These are phyloP conservation scores for Gallirallus australis DNA, from an alignment of 2,797 vertebrate genomes.

Conservation along the genomic window DNA sequence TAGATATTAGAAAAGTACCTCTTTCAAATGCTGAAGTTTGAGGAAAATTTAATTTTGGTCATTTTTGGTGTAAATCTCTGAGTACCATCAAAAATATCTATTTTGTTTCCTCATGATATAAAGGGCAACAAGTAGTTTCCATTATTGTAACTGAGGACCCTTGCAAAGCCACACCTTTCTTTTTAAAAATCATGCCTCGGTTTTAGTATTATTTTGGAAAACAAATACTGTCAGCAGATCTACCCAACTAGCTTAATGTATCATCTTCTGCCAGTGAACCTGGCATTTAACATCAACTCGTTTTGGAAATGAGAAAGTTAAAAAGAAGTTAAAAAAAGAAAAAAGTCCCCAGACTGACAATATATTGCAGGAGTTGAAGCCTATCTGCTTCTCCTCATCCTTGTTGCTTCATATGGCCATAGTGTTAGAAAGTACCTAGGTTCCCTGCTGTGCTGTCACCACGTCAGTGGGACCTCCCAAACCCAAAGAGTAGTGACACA, in stretches of 20 bases:
- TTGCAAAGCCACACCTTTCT: background rate
- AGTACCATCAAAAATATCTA: background rate
- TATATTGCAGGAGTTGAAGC: background rate
- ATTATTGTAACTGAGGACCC: background rate
- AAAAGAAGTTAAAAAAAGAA: background rate
- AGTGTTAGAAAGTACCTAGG: no score
- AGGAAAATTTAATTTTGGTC: background rate
- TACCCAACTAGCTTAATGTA: background rate
- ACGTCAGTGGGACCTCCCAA: accelerated
- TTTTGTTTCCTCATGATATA: background rate
- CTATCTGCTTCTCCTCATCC: background rate
- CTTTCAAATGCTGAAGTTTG: background rate
- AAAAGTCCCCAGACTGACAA: background rate
- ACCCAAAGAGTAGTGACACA: background rate
- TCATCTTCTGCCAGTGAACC: background rate
- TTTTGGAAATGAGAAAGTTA: background rate
- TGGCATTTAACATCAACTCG: background rate
- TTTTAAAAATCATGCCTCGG: background rate
- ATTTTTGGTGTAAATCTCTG: background rate
- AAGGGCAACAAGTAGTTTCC: background rate
- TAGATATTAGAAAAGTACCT: background rate
- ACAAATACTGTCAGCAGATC: background rate
- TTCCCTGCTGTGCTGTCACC: background rate
- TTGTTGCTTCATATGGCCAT: background rate
- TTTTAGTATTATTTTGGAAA: background rate